Evolutionary conservation across 1,140 invertebrate species (phyloP).

Genomic region (Ectropis grisescens): DNA sequence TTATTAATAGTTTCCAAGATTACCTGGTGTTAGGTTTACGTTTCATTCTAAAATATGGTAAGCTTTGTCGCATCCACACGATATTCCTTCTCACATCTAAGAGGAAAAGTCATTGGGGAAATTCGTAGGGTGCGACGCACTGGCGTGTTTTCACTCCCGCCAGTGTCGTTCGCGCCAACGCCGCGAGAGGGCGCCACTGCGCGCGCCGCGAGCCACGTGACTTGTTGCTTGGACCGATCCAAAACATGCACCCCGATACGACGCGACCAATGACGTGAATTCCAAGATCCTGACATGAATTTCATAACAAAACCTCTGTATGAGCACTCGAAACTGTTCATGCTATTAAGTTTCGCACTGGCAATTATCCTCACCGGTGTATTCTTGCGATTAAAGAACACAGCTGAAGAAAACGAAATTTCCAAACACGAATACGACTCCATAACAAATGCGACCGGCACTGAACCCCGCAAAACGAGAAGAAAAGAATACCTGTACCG

Average conservation of each 20-base stretch:
- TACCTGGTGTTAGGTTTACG: no score
- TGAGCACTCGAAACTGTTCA: conserved; percentile 48
- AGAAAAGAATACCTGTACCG: conserved; percentile 63
- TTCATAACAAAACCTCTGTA: conserved; percentile 43
- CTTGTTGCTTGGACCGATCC: conserved; percentile 39
- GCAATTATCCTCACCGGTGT: conserved; percentile 35
- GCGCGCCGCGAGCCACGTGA: conserved; percentile 35
- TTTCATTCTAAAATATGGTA: no score
- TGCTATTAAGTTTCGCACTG: conserved; percentile 39
- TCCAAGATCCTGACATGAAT: conserved; percentile 43
- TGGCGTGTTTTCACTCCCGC: conserved; percentile 46
- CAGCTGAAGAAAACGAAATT: conserved; percentile 9
- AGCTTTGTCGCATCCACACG: conserved; percentile 37
- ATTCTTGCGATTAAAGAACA: conserved; percentile 29
- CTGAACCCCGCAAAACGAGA: conserved; percentile 40
- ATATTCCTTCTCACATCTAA: conserved; percentile 34
- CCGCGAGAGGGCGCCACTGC: conserved; percentile 54
- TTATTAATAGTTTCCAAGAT: no score
- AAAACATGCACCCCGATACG: conserved; percentile 23
- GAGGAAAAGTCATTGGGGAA: conserved; percentile 60
- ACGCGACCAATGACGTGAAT: conserved; percentile 21
- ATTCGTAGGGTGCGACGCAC: conserved; percentile 59
- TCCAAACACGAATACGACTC: conserved; percentile 35
- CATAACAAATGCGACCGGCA: conserved; percentile 43
- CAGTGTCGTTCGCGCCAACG: conserved; percentile 54